phyloP scores from a whole-genome alignment of 2,113 vertebrate genomes.

The Colinus virginianus region DNA sequence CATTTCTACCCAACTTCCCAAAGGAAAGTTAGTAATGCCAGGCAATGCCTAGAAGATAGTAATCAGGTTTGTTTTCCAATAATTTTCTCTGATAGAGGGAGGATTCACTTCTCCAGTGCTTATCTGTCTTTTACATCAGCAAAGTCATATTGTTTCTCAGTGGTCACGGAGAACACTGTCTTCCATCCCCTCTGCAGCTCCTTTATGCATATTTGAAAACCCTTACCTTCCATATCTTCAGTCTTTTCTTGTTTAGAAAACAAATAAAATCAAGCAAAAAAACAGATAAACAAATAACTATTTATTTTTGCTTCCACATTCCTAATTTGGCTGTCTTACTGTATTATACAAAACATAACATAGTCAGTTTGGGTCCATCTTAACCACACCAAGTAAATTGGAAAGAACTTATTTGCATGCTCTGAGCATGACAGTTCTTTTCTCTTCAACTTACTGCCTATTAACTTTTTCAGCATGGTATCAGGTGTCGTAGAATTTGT shows the following conservation, averaged over 20 bases:
- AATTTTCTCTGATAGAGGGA: neutral
- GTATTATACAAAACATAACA: neutral
- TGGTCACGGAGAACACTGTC: fast-evolving
- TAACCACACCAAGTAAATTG: neutral
- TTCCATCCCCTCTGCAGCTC: neutral
- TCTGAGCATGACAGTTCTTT: neutral
- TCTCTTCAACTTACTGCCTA: neutral
- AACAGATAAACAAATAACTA: neutral
- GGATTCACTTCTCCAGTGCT: neutral
- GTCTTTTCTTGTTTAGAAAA: neutral
- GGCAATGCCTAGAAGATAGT: neutral
- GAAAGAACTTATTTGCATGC: neutral
- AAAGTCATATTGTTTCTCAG: neutral
- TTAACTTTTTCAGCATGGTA: neutral
- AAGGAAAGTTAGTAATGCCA: neutral
- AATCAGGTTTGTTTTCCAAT: neutral
- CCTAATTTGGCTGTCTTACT: neutral
- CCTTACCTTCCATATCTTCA: neutral
- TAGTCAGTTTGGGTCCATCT: neutral
- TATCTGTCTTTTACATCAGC: neutral
- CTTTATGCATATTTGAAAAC: neutral
- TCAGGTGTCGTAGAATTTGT: neutral
- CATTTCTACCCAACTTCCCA: neutral
- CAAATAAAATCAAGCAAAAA: neutral
- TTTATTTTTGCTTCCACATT: neutral